These are phyloP conservation scores for Hycleus cichorii DNA, from an alignment of 1,140 invertebrate species.

Conservation along the genomic window DNA sequence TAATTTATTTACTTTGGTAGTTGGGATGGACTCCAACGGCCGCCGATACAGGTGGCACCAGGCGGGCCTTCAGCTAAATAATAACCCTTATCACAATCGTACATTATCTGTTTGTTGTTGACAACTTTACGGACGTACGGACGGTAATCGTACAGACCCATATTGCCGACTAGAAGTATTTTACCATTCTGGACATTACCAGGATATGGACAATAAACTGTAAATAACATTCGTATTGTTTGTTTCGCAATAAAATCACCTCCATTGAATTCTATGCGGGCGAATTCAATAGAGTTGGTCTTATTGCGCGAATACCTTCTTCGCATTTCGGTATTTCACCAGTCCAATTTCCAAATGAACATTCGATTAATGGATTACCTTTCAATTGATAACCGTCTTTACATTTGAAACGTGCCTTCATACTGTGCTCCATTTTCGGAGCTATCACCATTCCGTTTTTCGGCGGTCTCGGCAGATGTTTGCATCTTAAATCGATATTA, in stretches of 20 bases:
- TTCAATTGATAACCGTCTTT: conserved; percentile 81
- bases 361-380: conserved; percentile 68
- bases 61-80: conserved; percentile 79
- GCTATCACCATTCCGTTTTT: conserved; percentile 92
- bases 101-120: conserved; percentile 95
- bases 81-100: conserved; percentile 90
- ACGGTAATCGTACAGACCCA: conserved; percentile 96
- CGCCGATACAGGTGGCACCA: conserved; percentile 87
- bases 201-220: conserved; percentile 90
- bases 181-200: conserved; percentile 86
- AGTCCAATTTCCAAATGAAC: conserved; percentile 90
- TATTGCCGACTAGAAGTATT: conserved; percentile 89
- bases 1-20: conserved; percentile 52
- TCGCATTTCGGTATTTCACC: conserved; percentile 75
- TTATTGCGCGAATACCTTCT: conserved; percentile 53
- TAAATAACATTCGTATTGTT: neutral
- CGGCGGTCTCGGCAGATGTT: conserved; percentile 77
- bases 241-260: too few relatives aligned
- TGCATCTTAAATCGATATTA: conserved; percentile 53
- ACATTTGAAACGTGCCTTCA: conserved; percentile 86
- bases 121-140: conserved; percentile 85
- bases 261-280: neutral
- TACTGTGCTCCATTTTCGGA: conserved; percentile 90
- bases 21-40: conserved; percentile 77
- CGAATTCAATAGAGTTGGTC: neutral